phyloP scores from a whole-genome alignment of 2,797 vertebrate genomes.

The Lacerta bilineata region DNA sequence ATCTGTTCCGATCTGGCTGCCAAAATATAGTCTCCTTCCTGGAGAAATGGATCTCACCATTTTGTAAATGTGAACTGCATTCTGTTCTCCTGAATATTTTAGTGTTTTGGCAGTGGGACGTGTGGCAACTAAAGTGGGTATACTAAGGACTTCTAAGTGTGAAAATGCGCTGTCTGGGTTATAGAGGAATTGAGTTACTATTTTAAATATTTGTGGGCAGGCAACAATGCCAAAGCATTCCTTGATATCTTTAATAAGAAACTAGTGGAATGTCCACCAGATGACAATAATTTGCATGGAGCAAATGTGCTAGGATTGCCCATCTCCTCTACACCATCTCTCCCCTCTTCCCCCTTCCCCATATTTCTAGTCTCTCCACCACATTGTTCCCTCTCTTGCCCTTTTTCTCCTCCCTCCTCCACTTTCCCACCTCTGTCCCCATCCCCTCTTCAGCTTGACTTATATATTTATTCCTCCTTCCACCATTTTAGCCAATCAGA shows the following conservation, averaged over 20 bases:
- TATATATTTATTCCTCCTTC: too few species aligned
- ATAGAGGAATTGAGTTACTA: not conserved
- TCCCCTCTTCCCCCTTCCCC: too few species aligned
- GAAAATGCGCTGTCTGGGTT: not conserved
- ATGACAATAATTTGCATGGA: not conserved
- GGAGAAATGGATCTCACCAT: slow-evolving; percentile 25
- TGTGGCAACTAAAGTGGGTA: not conserved
- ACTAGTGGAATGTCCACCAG: not conserved
- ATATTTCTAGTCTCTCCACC: too few species aligned
- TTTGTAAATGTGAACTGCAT: slow-evolving; percentile 10
- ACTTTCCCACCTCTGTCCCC: too few species aligned
- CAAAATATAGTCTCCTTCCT: slow-evolving; percentile 21
- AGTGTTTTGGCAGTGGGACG: not conserved
- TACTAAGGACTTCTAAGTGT: not conserved
- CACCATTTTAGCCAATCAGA: too few species aligned
- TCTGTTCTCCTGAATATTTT: slow-evolving; percentile 34
- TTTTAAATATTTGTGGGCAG: not conserved
- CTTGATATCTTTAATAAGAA: not conserved
- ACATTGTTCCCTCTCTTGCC: too few species aligned
- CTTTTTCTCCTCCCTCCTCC: too few species aligned
- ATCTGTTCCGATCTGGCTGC: slow-evolving; percentile 27
- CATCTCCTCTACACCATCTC: not conserved
- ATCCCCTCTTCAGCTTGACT: too few species aligned
- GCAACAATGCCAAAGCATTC: not conserved
- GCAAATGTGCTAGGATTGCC: not conserved